Evolutionary conservation across 1,140 invertebrate species (phyloP).

Genomic region (Drosophila arizonae): DNA sequence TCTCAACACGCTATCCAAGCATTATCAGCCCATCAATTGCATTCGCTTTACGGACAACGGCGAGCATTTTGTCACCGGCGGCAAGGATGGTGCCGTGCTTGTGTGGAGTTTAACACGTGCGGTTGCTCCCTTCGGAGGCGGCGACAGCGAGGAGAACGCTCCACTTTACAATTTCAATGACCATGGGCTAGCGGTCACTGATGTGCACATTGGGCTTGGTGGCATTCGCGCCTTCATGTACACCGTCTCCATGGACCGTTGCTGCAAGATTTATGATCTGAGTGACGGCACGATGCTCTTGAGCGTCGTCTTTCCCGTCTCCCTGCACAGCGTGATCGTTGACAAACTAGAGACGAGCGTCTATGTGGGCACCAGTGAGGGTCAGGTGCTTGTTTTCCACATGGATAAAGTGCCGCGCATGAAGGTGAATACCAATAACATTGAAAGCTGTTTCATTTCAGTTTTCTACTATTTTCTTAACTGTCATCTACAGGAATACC

Average conservation of each 20-base stretch:
- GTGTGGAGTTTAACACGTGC: conserved; percentile 87
- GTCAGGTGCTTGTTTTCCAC: conserved; percentile 87
- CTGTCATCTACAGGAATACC: conserved; percentile 84
- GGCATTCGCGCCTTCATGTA: conserved; percentile 87
- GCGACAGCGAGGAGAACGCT: conserved; percentile 84
- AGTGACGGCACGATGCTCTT: conserved; percentile 87
- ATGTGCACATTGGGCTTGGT: conserved; percentile 87
- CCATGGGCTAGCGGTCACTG: conserved; percentile 90
- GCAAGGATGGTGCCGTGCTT: conserved; percentile 93
- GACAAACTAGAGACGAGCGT: conserved; percentile 88
- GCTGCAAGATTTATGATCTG: conserved; percentile 92
- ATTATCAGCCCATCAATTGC: conserved; percentile 91
- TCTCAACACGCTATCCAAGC: conserved; percentile 87
- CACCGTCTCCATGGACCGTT: conserved; percentile 91
- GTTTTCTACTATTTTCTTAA: not conserved
- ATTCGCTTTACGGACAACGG: conserved; percentile 90
- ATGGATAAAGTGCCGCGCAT: conserved; percentile 87
- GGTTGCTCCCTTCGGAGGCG: conserved; percentile 71
- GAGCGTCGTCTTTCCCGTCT: conserved; percentile 89
- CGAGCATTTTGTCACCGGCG: conserved; percentile 89
- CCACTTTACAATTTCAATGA: conserved; percentile 88
- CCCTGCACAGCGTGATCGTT: conserved; percentile 87
- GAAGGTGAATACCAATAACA: conserved; percentile 50
- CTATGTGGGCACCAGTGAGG: conserved; percentile 89
- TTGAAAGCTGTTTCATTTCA: not conserved